Evolutionary conservation across 2,888 invertebrate species (phyloP), one percentile per base, ranked within the genome.

Genomic region (Cosmorhoe ocellata): DNA sequence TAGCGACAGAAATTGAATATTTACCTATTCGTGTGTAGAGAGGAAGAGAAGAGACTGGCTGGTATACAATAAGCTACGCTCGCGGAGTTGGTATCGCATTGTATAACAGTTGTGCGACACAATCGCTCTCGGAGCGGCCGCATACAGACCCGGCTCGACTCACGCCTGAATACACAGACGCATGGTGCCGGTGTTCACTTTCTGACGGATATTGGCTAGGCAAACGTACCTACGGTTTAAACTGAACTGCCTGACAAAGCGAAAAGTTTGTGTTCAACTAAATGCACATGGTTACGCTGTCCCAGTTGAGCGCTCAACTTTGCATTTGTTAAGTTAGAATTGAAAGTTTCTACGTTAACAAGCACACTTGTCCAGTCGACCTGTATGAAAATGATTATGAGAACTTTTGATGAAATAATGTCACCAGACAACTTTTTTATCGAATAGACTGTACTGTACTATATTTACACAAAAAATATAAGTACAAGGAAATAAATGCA

Each of bases 261-360:
- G 80, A 75, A 84, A 84, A 84, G 79, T 87, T 85, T 77, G 64
- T 64, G 61, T 76, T 76, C 73, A 81, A 80, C 82, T 84, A 80
- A 83, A 85, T 84, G 81, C 80, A 82, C 74, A 76, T 72, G 75
- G 74, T 70, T 59, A 45, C 48, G 44, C 48, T 60, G 71, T 67
- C 64, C 69, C 74, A 74, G 74, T 78, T 77, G 79, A 72, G 70
- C 66, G 74, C 69, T 71, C 74, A 74, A 74, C 76, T 77, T 79
- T 76, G 75, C 76, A 74, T 77, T 79, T 78, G 77, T 80, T 70
- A 77, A 75, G 78, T 76, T 69, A 69, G 64, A 69, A 77, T 54
- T 50, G 45, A 54, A 56, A 76, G 70, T 76, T 76, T 71, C 62
- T 52, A 62, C 63, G 56, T 68, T 69, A 71, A 70, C 76, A 68